Percentiles rank a stretch among this genome's conserved stretches.
These are phyloP conservation scores for Cettia cetti DNA, from an alignment of 2,113 vertebrate genomes.

Conservation along the genomic window DNA sequence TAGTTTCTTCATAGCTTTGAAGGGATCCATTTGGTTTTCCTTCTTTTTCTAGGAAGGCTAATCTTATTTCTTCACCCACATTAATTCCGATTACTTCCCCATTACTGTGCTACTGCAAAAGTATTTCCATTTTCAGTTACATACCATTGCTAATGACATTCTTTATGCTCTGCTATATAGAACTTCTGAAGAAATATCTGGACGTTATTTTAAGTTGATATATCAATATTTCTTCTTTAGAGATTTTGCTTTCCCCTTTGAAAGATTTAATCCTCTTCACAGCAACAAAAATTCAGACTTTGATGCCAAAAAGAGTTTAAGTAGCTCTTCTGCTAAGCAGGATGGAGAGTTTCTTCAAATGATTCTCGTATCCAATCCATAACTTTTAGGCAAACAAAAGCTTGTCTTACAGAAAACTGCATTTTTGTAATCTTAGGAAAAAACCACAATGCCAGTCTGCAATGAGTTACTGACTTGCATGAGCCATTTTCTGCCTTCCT, in stretches of 20 bases:
- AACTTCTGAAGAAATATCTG: background rate
- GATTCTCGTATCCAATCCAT: background rate
- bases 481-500: background rate
- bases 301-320: background rate
- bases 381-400: background rate
- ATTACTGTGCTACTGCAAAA: background rate
- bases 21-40: background rate
- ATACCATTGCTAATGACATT: background rate
- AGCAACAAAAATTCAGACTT: background rate
- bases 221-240: background rate
- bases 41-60: background rate
- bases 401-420: background rate
- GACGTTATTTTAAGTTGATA: background rate
- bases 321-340: background rate
- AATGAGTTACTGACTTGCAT: background rate
- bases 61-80: background rate
- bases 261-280: background rate
- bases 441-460: background rate
- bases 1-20: background rate
- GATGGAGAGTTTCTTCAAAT: background rate
- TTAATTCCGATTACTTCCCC: background rate
- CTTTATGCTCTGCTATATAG: background rate
- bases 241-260: background rate
- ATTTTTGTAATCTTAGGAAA: background rate
- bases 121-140: background rate